These are phyloP conservation scores for Vidua macroura DNA, from an alignment of 2,113 vertebrate species.

Conservation along the genomic window DNA sequence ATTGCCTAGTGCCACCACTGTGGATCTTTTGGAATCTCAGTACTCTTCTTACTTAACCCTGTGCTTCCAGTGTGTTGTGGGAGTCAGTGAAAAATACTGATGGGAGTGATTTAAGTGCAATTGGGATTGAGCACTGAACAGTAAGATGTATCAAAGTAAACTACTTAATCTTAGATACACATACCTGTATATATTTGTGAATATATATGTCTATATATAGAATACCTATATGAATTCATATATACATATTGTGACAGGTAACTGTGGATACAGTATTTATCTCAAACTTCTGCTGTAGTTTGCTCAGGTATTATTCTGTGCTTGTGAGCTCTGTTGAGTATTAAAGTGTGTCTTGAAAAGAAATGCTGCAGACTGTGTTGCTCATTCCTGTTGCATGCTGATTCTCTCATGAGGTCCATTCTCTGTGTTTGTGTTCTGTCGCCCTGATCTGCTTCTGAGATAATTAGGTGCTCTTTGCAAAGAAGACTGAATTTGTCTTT, in stretches of 20 bases:
- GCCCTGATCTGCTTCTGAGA: neutral
- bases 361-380: neutral
- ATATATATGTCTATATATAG: neutral
- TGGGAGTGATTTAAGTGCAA: neutral
- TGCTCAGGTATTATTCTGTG: neutral
- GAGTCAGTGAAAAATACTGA: neutral
- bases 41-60: neutral
- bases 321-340: neutral
- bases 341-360: neutral
- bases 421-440: neutral
- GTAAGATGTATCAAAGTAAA: neutral
- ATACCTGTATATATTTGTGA: neutral
- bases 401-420: neutral
- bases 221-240: neutral
- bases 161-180: neutral
- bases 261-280: rapidly evolving
- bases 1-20: neutral
- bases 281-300: neutral
- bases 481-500: neutral
- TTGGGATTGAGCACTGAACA: neutral
- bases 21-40: neutral
- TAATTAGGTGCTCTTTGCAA: neutral
- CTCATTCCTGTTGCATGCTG: neutral
- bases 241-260: neutral
- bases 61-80: neutral